Conservation (phyloP, 2,113 vertebrate genomes). For the Laticauda laticaudata region DNA sequence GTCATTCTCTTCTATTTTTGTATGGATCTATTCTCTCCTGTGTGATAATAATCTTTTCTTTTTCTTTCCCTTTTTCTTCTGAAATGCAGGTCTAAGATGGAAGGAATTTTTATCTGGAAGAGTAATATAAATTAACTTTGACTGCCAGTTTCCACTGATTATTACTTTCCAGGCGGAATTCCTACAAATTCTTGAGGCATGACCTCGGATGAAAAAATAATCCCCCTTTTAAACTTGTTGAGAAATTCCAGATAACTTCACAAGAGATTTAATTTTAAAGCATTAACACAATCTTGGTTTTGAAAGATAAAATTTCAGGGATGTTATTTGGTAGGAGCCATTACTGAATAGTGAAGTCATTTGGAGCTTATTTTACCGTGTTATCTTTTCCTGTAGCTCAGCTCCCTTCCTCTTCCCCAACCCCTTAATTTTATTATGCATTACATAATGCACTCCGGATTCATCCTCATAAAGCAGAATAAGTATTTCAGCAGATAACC, state of each 20-base stretch:
- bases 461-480: conserved; percentile 77
- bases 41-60: conserved; percentile 82
- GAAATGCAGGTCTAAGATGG: conserved; percentile 88
- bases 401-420: conserved; percentile 22
- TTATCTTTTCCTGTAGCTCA: conserved; percentile 66
- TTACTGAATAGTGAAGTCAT: conserved; percentile 81
- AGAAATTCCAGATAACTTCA: conserved; percentile 88
- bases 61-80: conserved; percentile 69
- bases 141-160: conserved; percentile 92
- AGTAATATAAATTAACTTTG: conserved; percentile 84
- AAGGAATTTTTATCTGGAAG: conserved; percentile 96
- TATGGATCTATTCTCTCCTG: conserved; percentile 80
- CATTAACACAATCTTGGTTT: conserved; percentile 79
- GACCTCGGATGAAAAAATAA: conserved; percentile 85
- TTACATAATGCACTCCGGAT: conserved; percentile 77
- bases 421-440: conserved; percentile 73
- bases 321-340: conserved; percentile 76
- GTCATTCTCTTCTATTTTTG: conserved; percentile 65
- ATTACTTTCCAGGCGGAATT: conserved; percentile 91
- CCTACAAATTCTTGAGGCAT: conserved; percentile 86
- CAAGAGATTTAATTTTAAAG: conserved; percentile 83
- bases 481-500: conserved; percentile 73
- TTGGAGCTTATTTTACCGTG: conserved; percentile 74
- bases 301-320: conserved; percentile 79
- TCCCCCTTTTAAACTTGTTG: conserved; percentile 82